Base-by-base conservation (phyloP, 2,888 invertebrate species). In the Coremacera marginata region DNA sequence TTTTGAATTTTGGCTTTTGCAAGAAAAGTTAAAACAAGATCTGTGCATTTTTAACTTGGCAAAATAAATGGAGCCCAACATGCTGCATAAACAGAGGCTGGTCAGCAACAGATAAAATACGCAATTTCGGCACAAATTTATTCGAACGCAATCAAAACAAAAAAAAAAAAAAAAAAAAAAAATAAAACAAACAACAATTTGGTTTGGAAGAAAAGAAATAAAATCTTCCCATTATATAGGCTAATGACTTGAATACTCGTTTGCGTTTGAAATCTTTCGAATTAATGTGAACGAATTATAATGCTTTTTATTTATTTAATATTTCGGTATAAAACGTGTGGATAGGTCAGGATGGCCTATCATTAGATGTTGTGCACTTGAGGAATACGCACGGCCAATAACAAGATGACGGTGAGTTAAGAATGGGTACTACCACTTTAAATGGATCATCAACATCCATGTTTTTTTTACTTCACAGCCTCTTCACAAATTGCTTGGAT, bases 351-450 rank as follows among this genome's bases (percentile, higher is more conserved):
- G 79, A 80, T 78, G 83, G 81, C 77, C 81, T 82, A 86, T 85
- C 88, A 88, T 87, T 88, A 82, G 81, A 84, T 84, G 82, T 88
- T 88, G 85, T 86, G 85, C 83, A 83, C 81, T 84, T 83, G 84
- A 84, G 83, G 84, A 81, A 81, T 81, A 84, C 82, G 83, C 84
- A 84, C 84, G 83, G 84, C 86, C 85, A 84, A 84, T 87, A 81
- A 82, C 77, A 85, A 83, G 77, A 88, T 88, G 88, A 86, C 84
- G 84, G 88, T 88, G 83, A 86, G 87, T 82, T 14, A 8, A 78
- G 75, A 3, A 77, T 76, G 78, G 77, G 37, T 8, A 31, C 3
- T 8, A 80, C 55, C 71, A n/a, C n/a, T n/a, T n/a, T n/a, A n/a
- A n/a, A n/a, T n/a, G n/a, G n/a, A n/a, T 16, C 49, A 5, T 4